Conservation (phyloP, 2,888 invertebrate genomes). For the Amphipoea lucens region DNA sequence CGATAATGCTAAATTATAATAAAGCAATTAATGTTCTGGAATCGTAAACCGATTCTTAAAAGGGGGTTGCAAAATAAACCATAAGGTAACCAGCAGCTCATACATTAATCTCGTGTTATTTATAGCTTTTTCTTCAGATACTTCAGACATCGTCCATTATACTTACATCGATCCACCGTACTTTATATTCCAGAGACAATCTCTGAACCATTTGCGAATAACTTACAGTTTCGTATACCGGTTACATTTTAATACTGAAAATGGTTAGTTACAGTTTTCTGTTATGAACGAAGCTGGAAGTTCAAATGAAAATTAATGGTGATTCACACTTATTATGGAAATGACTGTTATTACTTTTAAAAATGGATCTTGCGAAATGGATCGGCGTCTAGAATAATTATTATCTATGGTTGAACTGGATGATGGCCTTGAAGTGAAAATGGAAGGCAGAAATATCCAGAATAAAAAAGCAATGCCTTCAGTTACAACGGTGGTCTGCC, state of each 20-base stretch:
- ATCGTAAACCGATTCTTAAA: too few relatives aligned
- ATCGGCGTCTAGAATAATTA: not conserved
- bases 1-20: not conserved
- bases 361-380: not conserved
- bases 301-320: constrained; percentile 7
- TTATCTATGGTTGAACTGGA: not conserved
- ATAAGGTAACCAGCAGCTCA: too few relatives aligned
- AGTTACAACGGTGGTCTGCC: too few relatives aligned
- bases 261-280: constrained; percentile 12
- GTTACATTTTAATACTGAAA: constrained; percentile 23
- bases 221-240: constrained; percentile 28
- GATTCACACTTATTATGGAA: not conserved
- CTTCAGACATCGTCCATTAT: constrained; percentile 15
- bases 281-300: not conserved
- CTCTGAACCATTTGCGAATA: constrained; percentile 38
- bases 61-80: not conserved
- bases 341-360: not conserved
- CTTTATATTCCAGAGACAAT: constrained; percentile 42
- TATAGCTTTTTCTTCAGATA: not conserved
- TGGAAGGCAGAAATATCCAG: not conserved
- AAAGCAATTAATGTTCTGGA: not conserved
- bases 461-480: not conserved
- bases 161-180: constrained; percentile 13
- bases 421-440: not conserved
- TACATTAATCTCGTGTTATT: not conserved